Evolutionary conservation across 2,797 vertebrate genomes (phyloP), one percentile per base, ranked within the genome.

Genomic region (Myotis pilosus): DNA sequence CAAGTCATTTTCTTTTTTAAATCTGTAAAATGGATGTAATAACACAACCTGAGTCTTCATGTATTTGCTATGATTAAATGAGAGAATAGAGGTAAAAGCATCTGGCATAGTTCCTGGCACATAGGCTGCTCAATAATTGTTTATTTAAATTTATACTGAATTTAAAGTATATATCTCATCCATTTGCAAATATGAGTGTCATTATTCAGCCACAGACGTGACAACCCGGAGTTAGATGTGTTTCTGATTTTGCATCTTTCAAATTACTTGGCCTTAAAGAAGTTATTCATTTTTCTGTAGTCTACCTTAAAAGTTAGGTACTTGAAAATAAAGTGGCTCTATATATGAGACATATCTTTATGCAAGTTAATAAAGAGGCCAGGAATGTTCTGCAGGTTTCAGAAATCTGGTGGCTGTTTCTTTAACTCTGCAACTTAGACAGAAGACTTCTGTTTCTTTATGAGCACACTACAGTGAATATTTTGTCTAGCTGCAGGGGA

Each of bases 401-500:
- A 94, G 95, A 96, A 97, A 96, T 94, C 93, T 91, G 72, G 94
- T 47, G 74, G 94, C 97, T 97, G 97, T 96, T 95, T 96, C 98
- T 98, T 97, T 98, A 98, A 98, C 82, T 97, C 96, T 94, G 92
- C 92, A 97, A 98, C 97, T 98, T 97, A 92, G 97, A 96, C 97
- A 96, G 95, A 89, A 95, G 97, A 96, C 96, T 97, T 96, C 95
- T 90, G 97, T 97, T 97, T 94, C 98, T 98, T 96, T 95, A 62
- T 60, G 83, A 97, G 97, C 90, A 79, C 71, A 96, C 97, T 94
- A 75, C 97, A 97, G 98, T 91, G 98, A 97, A 92, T 97, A 98
- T 98, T 98, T 98, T 98, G 98, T 98, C 97, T 98, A 97, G 98
- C 98, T 96, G 97, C 98, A 91, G 98, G 98, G 98, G 97, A 95